Conservation (phyloP, 1,140 invertebrate genomes). For the Bicyclus anynana region DNA sequence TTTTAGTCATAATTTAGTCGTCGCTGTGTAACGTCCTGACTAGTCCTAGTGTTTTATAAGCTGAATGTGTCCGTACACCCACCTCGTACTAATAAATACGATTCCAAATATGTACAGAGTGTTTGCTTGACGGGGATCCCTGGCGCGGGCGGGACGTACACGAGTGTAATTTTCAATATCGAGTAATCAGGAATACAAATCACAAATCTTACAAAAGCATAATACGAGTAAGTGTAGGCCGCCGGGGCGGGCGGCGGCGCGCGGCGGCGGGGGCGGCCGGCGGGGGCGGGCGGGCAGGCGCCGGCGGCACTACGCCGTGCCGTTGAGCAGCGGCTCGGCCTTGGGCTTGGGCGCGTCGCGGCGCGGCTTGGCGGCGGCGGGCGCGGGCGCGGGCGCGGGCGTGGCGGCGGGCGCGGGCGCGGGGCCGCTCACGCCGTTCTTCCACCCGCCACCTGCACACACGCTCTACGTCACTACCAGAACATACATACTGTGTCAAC, state of each 20-base stretch:
- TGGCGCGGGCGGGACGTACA: slow-evolving; percentile 56
- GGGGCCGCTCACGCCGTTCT: slow-evolving; percentile 61
- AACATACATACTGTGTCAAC: no score
- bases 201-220: slow-evolving; percentile 73
- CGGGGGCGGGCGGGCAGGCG: slow-evolving; percentile 6
- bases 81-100: slow-evolving; percentile 63
- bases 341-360: slow-evolving; percentile 40
- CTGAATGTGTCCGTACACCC: background rate
- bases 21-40: slow-evolving; percentile 22
- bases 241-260: slow-evolving; percentile 38
- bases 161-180: slow-evolving; percentile 60
- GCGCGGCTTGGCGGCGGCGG: slow-evolving; percentile 32
- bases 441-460: slow-evolving; percentile 77
- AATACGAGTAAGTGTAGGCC: slow-evolving; percentile 60
- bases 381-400: slow-evolving; percentile 33
- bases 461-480: slow-evolving; percentile 27
- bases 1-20: slow-evolving; percentile 24
- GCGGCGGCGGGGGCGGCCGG: slow-evolving; percentile 34
- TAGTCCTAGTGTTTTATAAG: slow-evolving; percentile 30
- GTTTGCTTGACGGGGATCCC: slow-evolving; percentile 70
- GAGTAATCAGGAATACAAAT: slow-evolving; percentile 74
- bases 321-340: slow-evolving; percentile 44
- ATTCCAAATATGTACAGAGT: slow-evolving; percentile 76
- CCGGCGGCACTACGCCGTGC: slow-evolving; percentile 35
- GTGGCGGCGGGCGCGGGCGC: slow-evolving; percentile 30